Evolutionary conservation across 1,140 invertebrate species (phyloP).

Genomic region (Drosophila carrolli): DNA sequence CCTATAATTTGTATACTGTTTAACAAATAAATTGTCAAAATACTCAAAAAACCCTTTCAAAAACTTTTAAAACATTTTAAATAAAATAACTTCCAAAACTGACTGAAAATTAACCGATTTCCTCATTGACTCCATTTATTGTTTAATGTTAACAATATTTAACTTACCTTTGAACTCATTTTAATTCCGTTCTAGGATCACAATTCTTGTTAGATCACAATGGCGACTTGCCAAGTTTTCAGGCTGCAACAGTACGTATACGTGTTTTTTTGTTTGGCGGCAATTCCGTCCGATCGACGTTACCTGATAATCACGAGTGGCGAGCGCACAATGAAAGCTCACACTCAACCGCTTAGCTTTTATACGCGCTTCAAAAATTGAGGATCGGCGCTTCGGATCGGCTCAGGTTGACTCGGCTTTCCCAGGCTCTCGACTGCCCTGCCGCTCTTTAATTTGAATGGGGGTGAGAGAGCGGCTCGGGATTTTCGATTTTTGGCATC

Average conservation of each 20-base stretch:
- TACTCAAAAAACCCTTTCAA: too few relatives aligned
- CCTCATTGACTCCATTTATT: too few relatives aligned
- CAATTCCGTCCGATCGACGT: conserved; percentile 50
- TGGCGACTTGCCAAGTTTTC: neutral
- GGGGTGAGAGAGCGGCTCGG: conserved; percentile 32
- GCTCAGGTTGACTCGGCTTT: conserved; percentile 33
- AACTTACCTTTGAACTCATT: conserved; percentile 45
- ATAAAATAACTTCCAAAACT: too few relatives aligned
- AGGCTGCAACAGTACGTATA: conserved; percentile 60
- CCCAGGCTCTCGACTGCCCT: conserved; percentile 32
- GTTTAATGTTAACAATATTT: neutral
- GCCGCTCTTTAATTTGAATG: conserved; percentile 26
- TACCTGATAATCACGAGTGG: conserved; percentile 62
- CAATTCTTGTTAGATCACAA: neutral
- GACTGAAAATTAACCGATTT: too few relatives aligned
- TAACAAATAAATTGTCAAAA: too few relatives aligned
- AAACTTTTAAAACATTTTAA: too few relatives aligned
- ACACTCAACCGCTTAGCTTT: conserved; percentile 56
- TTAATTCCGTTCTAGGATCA: conserved; percentile 13
- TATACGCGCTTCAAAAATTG: conserved; percentile 68
- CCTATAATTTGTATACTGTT: too few relatives aligned
- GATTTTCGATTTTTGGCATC: neutral
- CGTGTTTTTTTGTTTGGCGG: conserved; percentile 59
- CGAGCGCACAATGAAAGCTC: conserved; percentile 62
- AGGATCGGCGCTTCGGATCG: conserved; percentile 30